Base-by-base conservation (phyloP, 2,797 vertebrate genomes). In the Agapornis canus region DNA sequence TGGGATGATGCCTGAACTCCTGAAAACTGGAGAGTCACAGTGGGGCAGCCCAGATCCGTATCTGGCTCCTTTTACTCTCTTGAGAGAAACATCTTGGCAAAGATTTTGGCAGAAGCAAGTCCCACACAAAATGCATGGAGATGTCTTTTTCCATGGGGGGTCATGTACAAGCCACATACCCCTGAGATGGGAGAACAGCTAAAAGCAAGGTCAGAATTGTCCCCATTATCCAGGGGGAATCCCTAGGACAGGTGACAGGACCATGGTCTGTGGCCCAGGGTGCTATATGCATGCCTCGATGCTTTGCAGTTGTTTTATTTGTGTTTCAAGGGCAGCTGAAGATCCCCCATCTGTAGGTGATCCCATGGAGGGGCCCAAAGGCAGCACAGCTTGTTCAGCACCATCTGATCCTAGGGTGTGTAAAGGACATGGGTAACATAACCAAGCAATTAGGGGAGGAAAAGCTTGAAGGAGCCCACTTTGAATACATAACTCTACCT, bases 21-120 rank as follows among this genome's bases (percentile, higher is more conserved):
- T 91, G 91, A 61, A 66, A 93, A 89, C 49, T 32, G 26, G 40
- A 86, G 40, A 92, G 66, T 52, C 42, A 27, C 45, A 65, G 19
- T 0, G 4, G 49, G 63, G 82, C 26, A 85, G 22, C 68, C 52
- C 60, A 77, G 60, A 75, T 85, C 57, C 0, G 0, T 31, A 29
- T 82, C 72, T 84, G 57, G 35, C n/a, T 94, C 57, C 6, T 81
- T 83, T 91, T 31, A 42, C 35, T 78, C 49, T 92, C 78, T 54
- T 11, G 9, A 76, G 49, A 42, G 73, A 90, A 93, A 71, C 10
- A 21, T 52, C 70, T 75, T 86, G 61, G 60, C 71, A 85, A 82
- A 64, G 78, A 49, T 16, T 11, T 60, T 85, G 56, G 72, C 79
- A 87, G 52, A 77, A 94, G 57, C 21, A 43, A 43, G 26, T 29